These are phyloP conservation scores for Cyclura pinguis DNA, from an alignment of 2,797 vertebrate genomes.

Conservation along the genomic window DNA sequence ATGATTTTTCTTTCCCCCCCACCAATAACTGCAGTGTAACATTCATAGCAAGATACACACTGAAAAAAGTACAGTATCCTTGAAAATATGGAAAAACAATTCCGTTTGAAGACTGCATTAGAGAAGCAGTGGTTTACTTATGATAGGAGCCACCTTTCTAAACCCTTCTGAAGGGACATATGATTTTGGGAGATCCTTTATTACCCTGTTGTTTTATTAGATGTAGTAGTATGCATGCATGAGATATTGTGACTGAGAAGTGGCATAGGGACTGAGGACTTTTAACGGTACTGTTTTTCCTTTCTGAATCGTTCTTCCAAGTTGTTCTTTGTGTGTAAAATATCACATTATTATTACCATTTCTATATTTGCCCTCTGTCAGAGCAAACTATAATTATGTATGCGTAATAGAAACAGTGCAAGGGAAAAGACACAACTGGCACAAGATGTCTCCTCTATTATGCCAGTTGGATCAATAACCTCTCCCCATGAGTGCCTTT, in stretches of 20 bases:
- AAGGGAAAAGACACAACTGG: background rate
- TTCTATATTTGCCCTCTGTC: too few species aligned
- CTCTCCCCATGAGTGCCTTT: background rate
- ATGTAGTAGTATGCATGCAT: too few species aligned
- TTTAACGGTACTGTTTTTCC: too few species aligned
- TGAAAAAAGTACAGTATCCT: background rate
- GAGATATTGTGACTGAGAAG: too few species aligned
- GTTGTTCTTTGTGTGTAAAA: too few species aligned
- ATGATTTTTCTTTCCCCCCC: background rate
- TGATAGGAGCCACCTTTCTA: background rate
- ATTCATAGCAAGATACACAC: background rate
- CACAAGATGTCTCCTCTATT: background rate
- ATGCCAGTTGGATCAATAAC: background rate
- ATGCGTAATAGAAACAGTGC: background rate
- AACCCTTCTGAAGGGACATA: too few species aligned
- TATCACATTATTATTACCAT: too few species aligned
- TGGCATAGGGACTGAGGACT: too few species aligned
- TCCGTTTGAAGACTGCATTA: background rate
- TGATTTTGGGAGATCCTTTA: too few species aligned
- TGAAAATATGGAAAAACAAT: background rate
- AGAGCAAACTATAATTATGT: too few species aligned
- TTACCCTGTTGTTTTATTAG: too few species aligned
- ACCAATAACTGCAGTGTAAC: background rate
- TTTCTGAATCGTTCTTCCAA: too few species aligned
- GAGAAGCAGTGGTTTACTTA: background rate